phyloP scores from a whole-genome alignment of 2,113 vertebrate species.

The Gasterosteus aculeatus region DNA sequence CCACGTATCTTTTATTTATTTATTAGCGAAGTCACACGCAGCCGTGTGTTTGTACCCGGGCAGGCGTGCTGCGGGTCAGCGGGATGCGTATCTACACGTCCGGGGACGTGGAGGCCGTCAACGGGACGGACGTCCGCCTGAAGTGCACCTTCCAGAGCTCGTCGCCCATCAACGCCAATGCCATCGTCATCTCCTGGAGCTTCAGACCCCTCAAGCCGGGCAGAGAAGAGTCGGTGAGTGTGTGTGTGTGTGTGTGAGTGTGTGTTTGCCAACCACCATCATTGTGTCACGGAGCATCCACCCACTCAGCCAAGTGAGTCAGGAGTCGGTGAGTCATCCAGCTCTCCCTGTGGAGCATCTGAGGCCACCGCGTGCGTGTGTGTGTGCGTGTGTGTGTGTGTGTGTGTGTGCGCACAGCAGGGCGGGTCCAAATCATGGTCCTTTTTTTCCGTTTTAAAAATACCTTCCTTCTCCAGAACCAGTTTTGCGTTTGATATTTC shows the following conservation, averaged over 20 bases:
- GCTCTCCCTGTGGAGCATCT: conserved; percentile 47
- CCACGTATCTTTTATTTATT: background rate
- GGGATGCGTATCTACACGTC: conserved; percentile 87
- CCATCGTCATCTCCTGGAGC: conserved; percentile 86
- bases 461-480: background rate
- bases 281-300: conserved; percentile 58
- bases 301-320: conserved; percentile 58
- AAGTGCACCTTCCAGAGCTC: conserved; percentile 91
- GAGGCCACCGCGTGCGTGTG: conserved; percentile 38
- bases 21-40: too few species aligned
- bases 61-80: conserved; percentile 76
- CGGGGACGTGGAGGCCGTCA: conserved; percentile 85
- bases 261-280: conserved; percentile 21
- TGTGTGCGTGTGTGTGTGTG: conserved; percentile 17
- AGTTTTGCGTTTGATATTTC: background rate
- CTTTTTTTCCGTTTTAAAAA: conserved; percentile 19
- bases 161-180: conserved; percentile 68
- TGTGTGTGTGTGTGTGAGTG: background rate
- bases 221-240: conserved; percentile 85
- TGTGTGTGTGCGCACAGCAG: conserved; percentile 24
- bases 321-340: conserved; percentile 64
- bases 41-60: background rate
- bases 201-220: conserved; percentile 85
- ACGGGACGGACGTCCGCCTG: conserved; percentile 89
- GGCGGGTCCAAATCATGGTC: conserved; percentile 15